A percentile compares a stretch with the other conserved stretches of the same genome.
These are phyloP conservation scores for Hipparchia semele DNA, from an alignment of 2,888 invertebrate genomes.

Conservation along the genomic window DNA sequence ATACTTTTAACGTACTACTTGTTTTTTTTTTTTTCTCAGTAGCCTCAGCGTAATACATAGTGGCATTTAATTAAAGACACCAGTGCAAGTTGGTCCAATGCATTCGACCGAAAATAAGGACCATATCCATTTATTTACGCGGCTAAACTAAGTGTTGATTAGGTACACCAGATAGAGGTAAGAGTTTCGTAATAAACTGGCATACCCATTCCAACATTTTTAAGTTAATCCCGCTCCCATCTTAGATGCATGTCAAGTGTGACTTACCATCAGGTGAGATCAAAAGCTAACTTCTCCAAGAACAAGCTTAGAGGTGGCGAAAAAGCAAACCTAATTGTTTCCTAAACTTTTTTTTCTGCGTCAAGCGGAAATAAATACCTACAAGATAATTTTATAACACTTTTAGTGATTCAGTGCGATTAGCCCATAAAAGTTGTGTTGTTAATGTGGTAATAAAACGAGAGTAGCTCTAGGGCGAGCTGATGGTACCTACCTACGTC, in stretches of 20 bases:
- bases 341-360: background rate
- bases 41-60: background rate
- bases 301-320: background rate
- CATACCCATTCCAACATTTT: too few relatives aligned
- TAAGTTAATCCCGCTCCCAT: too few relatives aligned
- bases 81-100: too few relatives aligned
- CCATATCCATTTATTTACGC: too few relatives aligned
- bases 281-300: background rate
- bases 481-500: conserved; percentile 44
- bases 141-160: too few relatives aligned
- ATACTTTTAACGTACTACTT: conserved; percentile 9
- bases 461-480: conserved; percentile 50
- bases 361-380: background rate
- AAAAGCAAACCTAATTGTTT: background rate
- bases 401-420: conserved; percentile 1
- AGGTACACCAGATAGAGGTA: too few relatives aligned
- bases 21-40: background rate
- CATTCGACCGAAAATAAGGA: too few relatives aligned
- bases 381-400: background rate
- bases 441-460: conserved; percentile 53
- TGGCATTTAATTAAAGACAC: background rate
- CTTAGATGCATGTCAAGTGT: background rate
- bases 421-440: conserved; percentile 26
- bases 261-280: too few relatives aligned
- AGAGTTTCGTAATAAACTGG: too few relatives aligned